Conservation (phyloP, 2,888 invertebrate genomes). For the Holacanthella duospinosa region DNA sequence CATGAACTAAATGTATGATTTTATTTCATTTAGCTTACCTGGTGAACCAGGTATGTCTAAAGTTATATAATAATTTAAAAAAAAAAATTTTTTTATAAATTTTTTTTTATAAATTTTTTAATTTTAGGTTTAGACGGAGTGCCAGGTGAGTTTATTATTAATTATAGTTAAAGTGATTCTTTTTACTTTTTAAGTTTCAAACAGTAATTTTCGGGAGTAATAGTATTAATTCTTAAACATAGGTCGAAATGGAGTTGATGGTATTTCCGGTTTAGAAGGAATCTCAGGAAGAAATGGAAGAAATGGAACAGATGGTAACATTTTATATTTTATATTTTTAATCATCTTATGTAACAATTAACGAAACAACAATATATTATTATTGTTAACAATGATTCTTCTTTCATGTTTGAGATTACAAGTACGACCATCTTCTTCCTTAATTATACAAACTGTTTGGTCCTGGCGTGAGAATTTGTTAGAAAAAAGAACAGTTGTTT, state of each 20-base stretch:
- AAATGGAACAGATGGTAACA: conserved; percentile 54
- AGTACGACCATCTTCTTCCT: too few species aligned
- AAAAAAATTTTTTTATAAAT: neutral
- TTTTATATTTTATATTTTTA: too few species aligned
- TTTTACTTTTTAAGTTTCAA: neutral
- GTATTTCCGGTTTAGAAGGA: conserved; percentile 59
- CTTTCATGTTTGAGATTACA: too few species aligned
- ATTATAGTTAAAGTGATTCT: neutral
- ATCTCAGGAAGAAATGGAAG: conserved; percentile 48
- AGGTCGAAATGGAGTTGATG: conserved; percentile 73
- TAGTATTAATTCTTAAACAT: conserved; percentile 41
- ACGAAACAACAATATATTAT: too few species aligned
- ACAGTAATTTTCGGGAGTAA: conserved; percentile 10
- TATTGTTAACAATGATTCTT: too few species aligned
- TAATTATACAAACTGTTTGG: too few species aligned
- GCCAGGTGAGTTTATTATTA: conserved; percentile 33
- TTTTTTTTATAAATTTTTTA: conserved; percentile 5
- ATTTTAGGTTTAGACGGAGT: conserved; percentile 60
- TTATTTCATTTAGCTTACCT: conserved; percentile 49
- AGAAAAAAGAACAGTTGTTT: too few species aligned
- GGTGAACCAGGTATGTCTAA: conserved; percentile 59
- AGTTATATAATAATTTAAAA: too few species aligned
- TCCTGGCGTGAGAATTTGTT: too few species aligned
- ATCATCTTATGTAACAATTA: too few species aligned
- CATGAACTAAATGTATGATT: neutral